Evolutionary conservation across 2,113 vertebrate genomes (phyloP).

Genomic region (Athene noctua): DNA sequence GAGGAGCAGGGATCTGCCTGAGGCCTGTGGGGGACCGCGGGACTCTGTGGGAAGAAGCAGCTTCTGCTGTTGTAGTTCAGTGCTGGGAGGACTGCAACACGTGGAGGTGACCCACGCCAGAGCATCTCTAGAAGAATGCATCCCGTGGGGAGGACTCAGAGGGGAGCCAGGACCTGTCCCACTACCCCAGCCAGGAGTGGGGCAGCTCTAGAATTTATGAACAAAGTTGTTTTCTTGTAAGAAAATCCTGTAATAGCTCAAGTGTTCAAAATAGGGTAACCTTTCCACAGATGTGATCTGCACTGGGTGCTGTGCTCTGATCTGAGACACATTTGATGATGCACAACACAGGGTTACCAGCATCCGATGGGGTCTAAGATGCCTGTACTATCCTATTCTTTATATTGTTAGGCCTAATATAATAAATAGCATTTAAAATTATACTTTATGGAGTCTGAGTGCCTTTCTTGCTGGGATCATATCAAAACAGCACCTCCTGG

Average conservation of each 20-base stretch:
- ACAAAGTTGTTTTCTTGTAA: not conserved
- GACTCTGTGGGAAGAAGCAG: no score
- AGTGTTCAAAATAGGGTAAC: not conserved
- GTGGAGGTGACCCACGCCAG: no score
- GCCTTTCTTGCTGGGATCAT: not conserved
- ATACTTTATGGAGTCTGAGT: not conserved
- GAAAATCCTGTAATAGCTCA: not conserved
- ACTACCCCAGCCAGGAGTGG: not conserved
- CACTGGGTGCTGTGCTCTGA: fast-evolving
- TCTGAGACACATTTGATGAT: not conserved
- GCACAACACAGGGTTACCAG: not conserved
- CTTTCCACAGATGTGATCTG: not conserved
- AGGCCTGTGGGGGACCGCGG: no score
- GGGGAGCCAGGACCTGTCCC: not conserved
- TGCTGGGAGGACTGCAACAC: no score
- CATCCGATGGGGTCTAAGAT: not conserved
- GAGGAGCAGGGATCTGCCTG: no score
- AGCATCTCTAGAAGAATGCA: no score
- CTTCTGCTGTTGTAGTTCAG: no score
- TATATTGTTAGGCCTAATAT: not conserved
- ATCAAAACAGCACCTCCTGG: not conserved
- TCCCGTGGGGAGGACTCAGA: no score
- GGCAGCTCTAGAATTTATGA: not conserved
- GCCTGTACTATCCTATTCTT: not conserved
- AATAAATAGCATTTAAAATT: not conserved